A percentile compares a stretch with the other conserved stretches of the same genome.
Conservation (phyloP, 2,888 invertebrate genomes). For the Drosophila cognata region DNA sequence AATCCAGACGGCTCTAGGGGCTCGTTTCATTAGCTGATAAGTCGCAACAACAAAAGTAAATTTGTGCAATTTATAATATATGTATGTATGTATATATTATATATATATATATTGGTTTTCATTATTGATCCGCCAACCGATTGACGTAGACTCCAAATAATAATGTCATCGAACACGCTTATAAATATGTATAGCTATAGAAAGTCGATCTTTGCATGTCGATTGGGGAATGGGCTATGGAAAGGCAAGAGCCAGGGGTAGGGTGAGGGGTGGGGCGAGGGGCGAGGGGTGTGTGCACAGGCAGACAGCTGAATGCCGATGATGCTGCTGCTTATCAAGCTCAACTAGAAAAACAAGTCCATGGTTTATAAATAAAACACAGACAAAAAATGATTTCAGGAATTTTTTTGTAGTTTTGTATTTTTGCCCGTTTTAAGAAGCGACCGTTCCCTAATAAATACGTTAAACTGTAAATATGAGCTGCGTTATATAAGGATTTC, state of each 20-base stretch:
- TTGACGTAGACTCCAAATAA: slow-evolving; percentile 59
- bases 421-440: slow-evolving; percentile 35
- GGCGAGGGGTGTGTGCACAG: slow-evolving; percentile 17
- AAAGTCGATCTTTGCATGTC: slow-evolving; percentile 33
- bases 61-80: slow-evolving; percentile 26
- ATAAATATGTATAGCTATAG: slow-evolving; percentile 9
- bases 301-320: slow-evolving; percentile 38
- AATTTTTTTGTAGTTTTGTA: slow-evolving; percentile 1
- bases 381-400: slow-evolving; percentile 32
- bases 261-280: background rate
- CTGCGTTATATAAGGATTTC: slow-evolving; percentile 12
- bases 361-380: slow-evolving; percentile 68
- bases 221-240: slow-evolving; percentile 4
- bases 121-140: slow-evolving; percentile 36
- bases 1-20: slow-evolving; percentile 31
- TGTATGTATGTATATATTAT: slow-evolving; percentile 18
- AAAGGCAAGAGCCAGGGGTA: background rate
- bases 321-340: slow-evolving; percentile 71
- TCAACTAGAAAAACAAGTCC: slow-evolving; percentile 76
- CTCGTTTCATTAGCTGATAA: slow-evolving; percentile 54
- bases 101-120: slow-evolving; percentile 16
- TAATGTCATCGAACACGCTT: slow-evolving; percentile 57
- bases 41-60: slow-evolving; percentile 10
- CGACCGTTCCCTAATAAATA: slow-evolving; percentile 20
- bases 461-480: background rate